Conservation (phyloP, 2,113 vertebrate genomes). For the Hystrix cristata region DNA sequence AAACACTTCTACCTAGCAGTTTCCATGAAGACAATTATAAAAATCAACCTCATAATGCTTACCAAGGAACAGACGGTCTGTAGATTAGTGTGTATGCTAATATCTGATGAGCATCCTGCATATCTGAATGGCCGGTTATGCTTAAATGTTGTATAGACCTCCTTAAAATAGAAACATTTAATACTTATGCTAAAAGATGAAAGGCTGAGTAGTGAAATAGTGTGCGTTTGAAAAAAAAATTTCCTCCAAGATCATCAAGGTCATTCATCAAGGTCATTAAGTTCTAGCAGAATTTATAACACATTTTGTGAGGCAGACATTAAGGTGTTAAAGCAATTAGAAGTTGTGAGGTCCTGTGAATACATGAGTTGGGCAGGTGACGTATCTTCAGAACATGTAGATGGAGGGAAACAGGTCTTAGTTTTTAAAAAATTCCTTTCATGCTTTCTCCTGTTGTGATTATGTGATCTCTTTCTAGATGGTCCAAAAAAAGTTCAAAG, state of each 20-base stretch:
- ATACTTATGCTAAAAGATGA: background rate
- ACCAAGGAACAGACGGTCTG: background rate
- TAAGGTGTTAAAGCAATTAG: background rate
- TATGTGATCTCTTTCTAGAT: background rate
- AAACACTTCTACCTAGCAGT: background rate
- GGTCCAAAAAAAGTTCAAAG: background rate
- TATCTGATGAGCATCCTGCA: background rate
- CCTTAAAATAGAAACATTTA: conserved; percentile 19
- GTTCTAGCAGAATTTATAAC: background rate
- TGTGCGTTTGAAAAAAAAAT: background rate
- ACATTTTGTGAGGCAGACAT: background rate
- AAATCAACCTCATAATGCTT: background rate
- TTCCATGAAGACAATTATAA: background rate
- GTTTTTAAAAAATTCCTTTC: background rate
- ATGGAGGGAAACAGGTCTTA: background rate
- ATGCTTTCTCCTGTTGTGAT: background rate
- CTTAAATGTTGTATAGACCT: background rate
- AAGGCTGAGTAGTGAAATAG: too few species aligned
- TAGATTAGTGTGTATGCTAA: background rate
- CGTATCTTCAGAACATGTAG: background rate
- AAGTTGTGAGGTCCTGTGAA: background rate
- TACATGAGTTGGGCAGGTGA: background rate
- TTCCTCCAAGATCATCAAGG: background rate
- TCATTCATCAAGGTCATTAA: background rate
- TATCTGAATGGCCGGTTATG: background rate